Conservation (phyloP, 1,140 invertebrate species). For the Gerris buenoi region DNA sequence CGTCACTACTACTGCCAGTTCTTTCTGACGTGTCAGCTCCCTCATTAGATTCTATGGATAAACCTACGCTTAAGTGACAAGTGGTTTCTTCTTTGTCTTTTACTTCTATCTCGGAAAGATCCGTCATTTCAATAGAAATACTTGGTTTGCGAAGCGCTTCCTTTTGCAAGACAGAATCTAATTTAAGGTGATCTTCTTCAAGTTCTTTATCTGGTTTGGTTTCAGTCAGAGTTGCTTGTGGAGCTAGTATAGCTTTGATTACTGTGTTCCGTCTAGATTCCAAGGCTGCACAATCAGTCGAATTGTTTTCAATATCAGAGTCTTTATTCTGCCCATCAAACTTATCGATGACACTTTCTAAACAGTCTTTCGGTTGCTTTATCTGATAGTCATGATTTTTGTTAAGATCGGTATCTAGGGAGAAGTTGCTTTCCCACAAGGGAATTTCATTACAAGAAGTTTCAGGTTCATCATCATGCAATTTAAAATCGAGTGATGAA, state of each 20-base stretch:
- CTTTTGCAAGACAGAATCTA: constrained; percentile 19
- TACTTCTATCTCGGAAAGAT: constrained; percentile 11
- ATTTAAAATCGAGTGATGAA: neutral
- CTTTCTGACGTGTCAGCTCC: constrained; percentile 37
- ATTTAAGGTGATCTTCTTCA: constrained; percentile 16
- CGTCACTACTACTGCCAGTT: constrained; percentile 27
- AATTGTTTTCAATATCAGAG: neutral
- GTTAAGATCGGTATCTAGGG: neutral
- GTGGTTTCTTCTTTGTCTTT: neutral
- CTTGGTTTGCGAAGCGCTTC: constrained; percentile 21
- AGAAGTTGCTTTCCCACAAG: neutral
- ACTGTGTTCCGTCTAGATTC: neutral
- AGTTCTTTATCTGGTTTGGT: neutral
- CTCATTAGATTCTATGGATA: constrained; percentile 46
- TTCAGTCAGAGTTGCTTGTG: neutral
- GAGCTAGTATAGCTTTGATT: neutral
- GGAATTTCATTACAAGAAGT: neutral
- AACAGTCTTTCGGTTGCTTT: neutral
- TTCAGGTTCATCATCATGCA: neutral
- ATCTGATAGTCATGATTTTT: neutral
- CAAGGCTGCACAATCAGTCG: neutral
- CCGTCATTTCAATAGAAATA: constrained; percentile 25
- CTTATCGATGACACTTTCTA: neutral
- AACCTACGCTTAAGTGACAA: constrained; percentile 25
- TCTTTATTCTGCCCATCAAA: no score